Evolutionary conservation across 2,888 invertebrate species (phyloP).

Genomic region (Xestia c-nigrum): DNA sequence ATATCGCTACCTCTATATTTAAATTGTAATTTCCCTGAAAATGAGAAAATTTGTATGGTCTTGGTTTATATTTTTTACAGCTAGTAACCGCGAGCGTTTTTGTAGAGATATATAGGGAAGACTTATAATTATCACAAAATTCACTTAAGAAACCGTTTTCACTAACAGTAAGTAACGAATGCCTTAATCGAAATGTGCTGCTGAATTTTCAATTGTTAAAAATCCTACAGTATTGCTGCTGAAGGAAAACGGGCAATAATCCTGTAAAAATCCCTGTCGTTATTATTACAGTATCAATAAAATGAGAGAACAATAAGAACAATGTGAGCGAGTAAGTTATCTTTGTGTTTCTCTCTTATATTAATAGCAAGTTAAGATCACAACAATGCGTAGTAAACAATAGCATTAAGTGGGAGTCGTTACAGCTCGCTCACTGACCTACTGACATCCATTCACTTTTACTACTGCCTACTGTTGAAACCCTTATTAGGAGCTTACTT

Average conservation of each 20-base stretch:
- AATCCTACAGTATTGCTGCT: not conserved
- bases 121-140: not conserved
- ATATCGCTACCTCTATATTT: conserved; percentile 13
- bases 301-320: not conserved
- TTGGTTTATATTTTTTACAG: not conserved
- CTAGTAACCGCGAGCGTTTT: not conserved
- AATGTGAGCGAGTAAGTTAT: not conserved
- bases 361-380: conserved; percentile 9
- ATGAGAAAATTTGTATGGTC: not conserved
- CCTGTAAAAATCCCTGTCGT: not conserved
- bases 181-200: not conserved
- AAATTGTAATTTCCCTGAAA: conserved; percentile 6
- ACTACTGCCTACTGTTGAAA: not conserved
- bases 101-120: not conserved
- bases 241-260: not conserved
- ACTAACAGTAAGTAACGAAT: not conserved
- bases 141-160: not conserved
- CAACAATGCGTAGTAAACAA: conserved; percentile 1
- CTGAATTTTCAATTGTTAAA: not conserved
- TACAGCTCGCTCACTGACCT: not conserved
- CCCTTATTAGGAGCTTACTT: not conserved
- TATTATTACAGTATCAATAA: not conserved
- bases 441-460: not conserved
- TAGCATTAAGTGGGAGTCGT: conserved; percentile 2
- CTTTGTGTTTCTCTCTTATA: not conserved